Evolutionary conservation across 1,140 invertebrate genomes (phyloP), one percentile per base, ranked within the genome.

Genomic region (Armadillidium nasatum): DNA sequence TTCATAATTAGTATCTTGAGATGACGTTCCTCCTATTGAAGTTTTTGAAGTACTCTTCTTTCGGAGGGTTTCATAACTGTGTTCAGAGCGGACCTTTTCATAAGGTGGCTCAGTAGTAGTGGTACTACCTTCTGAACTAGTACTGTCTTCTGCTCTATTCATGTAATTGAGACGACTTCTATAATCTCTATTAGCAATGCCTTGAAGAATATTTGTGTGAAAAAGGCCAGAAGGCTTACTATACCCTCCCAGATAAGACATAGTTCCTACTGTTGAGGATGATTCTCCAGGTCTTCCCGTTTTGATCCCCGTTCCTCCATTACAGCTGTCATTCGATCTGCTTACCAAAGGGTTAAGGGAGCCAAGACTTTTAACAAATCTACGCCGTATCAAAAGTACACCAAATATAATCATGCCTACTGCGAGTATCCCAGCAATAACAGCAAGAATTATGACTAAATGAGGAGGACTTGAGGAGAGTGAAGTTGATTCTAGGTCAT

Each of bases 31-130:
- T 13, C 19, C 50, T 60, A 15, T 19, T 19, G 11, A 13, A 19
- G 1, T 60, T 7, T 60, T 60, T 4, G 50, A 60, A 13, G 11
- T 4, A 44, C 71, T 44, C 10, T 73, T 45, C 71, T 78, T 80
- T 10, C 79, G 72, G 19, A 80, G 75, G 1, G 79, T 80, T 74
- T 80, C 79, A 44, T 80, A 80, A 45, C 76, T 78, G 74, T 80
- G 79, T 33, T 80, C 79, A 1, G 79, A 80, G 15, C 76, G 72
- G 0, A 80, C 79, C n/a, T 72, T 69, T 54, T 80, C 79, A 46
- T 80, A 80, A 7, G 79, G 75, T 19, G 79, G 79, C 7, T 80
- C 79, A 3, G 74, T 72, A 10, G 70, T 54, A 43, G 68, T 70
- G 33, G 69, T 45, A 9, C 72, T 67, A 23, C 75, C 75, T 19